These are phyloP conservation scores for Pecten maximus DNA, from an alignment of 2,888 invertebrate species.

Conservation along the genomic window DNA sequence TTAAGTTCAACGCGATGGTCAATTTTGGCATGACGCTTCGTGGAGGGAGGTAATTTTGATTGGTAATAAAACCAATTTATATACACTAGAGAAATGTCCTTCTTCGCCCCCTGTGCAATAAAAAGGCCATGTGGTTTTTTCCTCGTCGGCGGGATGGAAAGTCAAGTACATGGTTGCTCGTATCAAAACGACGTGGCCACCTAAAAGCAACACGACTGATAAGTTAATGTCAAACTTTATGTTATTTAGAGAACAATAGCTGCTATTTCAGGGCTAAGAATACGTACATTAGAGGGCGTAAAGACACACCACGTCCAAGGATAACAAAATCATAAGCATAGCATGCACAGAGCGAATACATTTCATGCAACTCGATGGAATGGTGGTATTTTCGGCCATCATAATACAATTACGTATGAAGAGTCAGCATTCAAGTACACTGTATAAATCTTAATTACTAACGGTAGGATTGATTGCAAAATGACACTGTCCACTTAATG, in stretches of 20 bases:
- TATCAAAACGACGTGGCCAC: constrained; percentile 1
- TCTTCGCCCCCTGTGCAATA: constrained; percentile 46
- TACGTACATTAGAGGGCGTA: neutral
- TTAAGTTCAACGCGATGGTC: constrained; percentile 15
- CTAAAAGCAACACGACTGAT: constrained; percentile 15
- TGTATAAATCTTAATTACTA: neutral
- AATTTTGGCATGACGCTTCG: constrained; percentile 14
- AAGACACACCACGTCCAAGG: neutral
- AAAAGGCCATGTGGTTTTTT: constrained; percentile 51
- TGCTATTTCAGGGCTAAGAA: neutral
- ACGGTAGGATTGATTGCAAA: neutral
- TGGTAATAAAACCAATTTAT: constrained; percentile 51
- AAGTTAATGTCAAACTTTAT: constrained; percentile 22
- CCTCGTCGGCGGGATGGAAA: constrained; percentile 32
- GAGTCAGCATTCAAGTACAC: neutral
- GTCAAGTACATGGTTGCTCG: constrained; percentile 20
- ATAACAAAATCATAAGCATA: constrained; percentile 4
- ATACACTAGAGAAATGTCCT: constrained; percentile 45
- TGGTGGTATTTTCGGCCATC: neutral
- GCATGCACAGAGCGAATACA: neutral
- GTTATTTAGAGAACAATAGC: constrained; percentile 24
- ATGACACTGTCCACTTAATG: constrained; percentile 25
- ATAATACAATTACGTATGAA: neutral
- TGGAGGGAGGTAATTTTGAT: constrained; percentile 49
- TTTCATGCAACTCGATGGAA: neutral